Percentiles rank a stretch among this genome's conserved stretches.
phyloP scores from a whole-genome alignment of 2,888 invertebrate genomes.

The Drosophila percnosoma region DNA sequence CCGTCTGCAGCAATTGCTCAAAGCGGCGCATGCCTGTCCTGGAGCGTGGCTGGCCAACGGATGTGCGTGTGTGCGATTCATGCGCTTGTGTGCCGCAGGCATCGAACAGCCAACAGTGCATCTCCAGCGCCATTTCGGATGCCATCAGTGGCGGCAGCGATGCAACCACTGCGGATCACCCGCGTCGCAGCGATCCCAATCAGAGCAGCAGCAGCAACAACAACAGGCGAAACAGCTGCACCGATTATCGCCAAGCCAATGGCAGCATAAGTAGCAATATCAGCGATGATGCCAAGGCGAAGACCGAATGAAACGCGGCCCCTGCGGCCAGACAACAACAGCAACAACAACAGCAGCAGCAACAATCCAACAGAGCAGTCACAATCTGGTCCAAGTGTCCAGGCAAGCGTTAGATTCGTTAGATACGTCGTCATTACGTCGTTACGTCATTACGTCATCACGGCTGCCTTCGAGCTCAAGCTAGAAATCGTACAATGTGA shows the following conservation, averaged over 20 bases:
- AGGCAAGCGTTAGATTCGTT: slow-evolving; percentile 27
- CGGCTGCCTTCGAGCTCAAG: slow-evolving; percentile 12
- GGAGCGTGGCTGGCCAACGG: slow-evolving; percentile 89
- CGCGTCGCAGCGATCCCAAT: slow-evolving; percentile 3
- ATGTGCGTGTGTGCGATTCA: slow-evolving; percentile 91
- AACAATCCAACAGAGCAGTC: slow-evolving; percentile 43
- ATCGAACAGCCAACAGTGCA: slow-evolving; percentile 31
- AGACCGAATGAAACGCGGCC: slow-evolving; percentile 61
- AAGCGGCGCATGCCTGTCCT: slow-evolving; percentile 88
- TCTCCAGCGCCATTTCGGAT: slow-evolving; percentile 52
- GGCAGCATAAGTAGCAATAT: slow-evolving; percentile 40
- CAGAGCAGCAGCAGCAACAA: slow-evolving; percentile 11
- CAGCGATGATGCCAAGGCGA: slow-evolving; percentile 58
- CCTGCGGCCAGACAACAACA: slow-evolving; percentile 11
- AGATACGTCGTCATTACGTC: background rate
- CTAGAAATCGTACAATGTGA: slow-evolving; percentile 50
- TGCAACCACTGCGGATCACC: background rate
- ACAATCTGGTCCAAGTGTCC: slow-evolving; percentile 59
- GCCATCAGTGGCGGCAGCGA: slow-evolving; percentile 44
- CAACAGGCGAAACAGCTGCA: slow-evolving; percentile 16
- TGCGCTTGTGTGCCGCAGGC: slow-evolving; percentile 85
- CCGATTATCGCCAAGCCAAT: slow-evolving; percentile 31
- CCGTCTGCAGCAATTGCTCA: slow-evolving; percentile 88
- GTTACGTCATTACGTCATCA: no score
- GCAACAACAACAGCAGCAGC: background rate